These are phyloP conservation scores for Pachyrhynchus sulphureomaculatus DNA, from an alignment of 1,140 invertebrate genomes.

Conservation along the genomic window DNA sequence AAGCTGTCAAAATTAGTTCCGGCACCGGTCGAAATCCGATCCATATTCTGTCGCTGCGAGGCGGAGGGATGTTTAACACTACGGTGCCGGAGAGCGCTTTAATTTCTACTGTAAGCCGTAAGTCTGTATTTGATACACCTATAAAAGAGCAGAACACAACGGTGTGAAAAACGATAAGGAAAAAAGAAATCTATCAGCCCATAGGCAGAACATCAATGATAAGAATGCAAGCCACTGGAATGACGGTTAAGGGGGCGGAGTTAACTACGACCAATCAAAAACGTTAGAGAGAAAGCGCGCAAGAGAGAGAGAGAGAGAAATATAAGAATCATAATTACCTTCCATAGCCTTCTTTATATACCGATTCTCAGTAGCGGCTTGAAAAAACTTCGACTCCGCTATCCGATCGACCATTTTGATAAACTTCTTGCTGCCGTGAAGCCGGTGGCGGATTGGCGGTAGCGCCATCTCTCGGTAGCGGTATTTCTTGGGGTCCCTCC, in stretches of 20 bases:
- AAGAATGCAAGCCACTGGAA: no score
- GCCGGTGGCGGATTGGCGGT: constrained; percentile 35
- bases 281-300: no score
- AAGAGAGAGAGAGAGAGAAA: no score
- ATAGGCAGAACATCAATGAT: no score
- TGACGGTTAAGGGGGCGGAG: no score
- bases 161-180: neutral
- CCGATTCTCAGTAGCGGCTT: constrained; percentile 73
- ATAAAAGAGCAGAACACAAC: neutral
- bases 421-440: constrained; percentile 66
- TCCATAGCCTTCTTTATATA: constrained; percentile 80
- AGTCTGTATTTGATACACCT: constrained; percentile 85
- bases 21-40: constrained; percentile 73
- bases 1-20: constrained; percentile 76
- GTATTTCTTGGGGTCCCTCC: constrained; percentile 56
- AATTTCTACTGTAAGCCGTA: constrained; percentile 86
- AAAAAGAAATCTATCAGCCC: neutral
- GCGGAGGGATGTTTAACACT: constrained; percentile 90
- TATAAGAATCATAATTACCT: constrained; percentile 53
- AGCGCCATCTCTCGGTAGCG: constrained; percentile 29
- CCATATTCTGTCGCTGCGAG: constrained; percentile 92
- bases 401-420: constrained; percentile 87
- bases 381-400: constrained; percentile 88
- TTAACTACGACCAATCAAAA: no score
- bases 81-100: constrained; percentile 79